Percentiles rank a stretch among this genome's conserved stretches.
Evolutionary conservation across 2,888 invertebrate species (phyloP).

Genomic region (Caenorhabditis panamensis): DNA sequence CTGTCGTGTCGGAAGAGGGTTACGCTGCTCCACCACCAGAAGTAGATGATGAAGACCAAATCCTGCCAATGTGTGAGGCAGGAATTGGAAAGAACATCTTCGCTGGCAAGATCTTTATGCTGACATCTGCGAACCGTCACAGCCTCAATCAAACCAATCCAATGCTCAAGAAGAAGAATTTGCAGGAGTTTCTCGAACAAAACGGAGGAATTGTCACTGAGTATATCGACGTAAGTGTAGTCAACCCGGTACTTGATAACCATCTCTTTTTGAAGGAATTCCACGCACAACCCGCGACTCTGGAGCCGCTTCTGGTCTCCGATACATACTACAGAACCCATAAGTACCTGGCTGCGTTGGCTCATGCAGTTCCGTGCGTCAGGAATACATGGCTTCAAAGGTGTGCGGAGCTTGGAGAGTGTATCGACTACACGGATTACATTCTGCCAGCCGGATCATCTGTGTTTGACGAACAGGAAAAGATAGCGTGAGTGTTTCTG

Average conservation of each 20-base stretch:
- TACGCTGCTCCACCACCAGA: background rate
- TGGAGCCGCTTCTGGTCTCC: conserved; percentile 83
- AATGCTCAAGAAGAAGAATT: conserved; percentile 76
- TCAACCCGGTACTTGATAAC: background rate
- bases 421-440: conserved; percentile 66
- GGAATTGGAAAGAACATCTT: conserved; percentile 63
- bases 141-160: background rate
- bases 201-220: conserved; percentile 77
- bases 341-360: conserved; percentile 87
- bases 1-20: too few relatives aligned
- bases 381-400: conserved; percentile 87
- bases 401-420: conserved; percentile 83
- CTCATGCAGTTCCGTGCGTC: conserved; percentile 86
- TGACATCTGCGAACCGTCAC: conserved; percentile 78
- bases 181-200: conserved; percentile 70
- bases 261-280: conserved; percentile 23
- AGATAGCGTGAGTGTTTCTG: conserved; percentile 62
- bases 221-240: conserved; percentile 59
- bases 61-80: conserved; percentile 37
- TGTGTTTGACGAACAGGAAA: conserved; percentile 64
- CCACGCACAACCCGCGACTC: conserved; percentile 40
- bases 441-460: conserved; percentile 76
- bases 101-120: conserved; percentile 72
- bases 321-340: conserved; percentile 87
- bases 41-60: conserved; percentile 17